Evolutionary conservation across 2,888 invertebrate genomes (phyloP), one percentile per base, ranked within the genome.

Genomic region (Tholera decimalis): DNA sequence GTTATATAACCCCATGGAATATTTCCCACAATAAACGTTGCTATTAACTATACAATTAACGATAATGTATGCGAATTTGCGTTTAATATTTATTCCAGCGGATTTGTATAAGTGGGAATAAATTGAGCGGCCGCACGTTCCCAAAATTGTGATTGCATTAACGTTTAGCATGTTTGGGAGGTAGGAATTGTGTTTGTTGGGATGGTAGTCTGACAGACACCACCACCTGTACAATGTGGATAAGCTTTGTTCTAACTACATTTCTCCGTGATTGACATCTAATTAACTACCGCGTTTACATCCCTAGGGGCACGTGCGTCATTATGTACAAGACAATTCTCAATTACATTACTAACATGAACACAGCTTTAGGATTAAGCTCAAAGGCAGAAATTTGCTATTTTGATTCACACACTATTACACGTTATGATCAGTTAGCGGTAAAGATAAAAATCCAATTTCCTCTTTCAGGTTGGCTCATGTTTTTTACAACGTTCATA

Each of bases 11-110:
- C 39, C 65, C 51, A 62, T 61, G 43, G 58, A 60, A 71, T 68
- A 72, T 70, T 68, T 54, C 51, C 41, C 37, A 39, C 64, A 26
- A 15, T 55, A 41, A 73, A 37, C 33, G 55, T 51, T 64, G 47
- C 61, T 54, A 75, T 80, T 71, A 75, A 74, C 61, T 68, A 46
- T 55, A 63, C 58, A 80, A 77, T 77, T 70, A 77, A 70, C 57
- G 64, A 50, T 77, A 68, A 77, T 80, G 39, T 64, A 67, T 51
- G 39, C 59, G 47, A 63, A 61, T 67, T 73, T 62, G 57, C 41
- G 57, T 80, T 73, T 61, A 47, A 62, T 60, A 59, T 64, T 77
- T 62, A 68, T 73, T 58, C 30, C 28, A 63, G n/a, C 43, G 53
- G 37, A 51, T 55, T 73, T 69, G 56, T 66, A 61, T 66, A 68